Evolutionary conservation across 2,113 vertebrate genomes (phyloP).

Genomic region (cat (Felis catus)): DNA sequence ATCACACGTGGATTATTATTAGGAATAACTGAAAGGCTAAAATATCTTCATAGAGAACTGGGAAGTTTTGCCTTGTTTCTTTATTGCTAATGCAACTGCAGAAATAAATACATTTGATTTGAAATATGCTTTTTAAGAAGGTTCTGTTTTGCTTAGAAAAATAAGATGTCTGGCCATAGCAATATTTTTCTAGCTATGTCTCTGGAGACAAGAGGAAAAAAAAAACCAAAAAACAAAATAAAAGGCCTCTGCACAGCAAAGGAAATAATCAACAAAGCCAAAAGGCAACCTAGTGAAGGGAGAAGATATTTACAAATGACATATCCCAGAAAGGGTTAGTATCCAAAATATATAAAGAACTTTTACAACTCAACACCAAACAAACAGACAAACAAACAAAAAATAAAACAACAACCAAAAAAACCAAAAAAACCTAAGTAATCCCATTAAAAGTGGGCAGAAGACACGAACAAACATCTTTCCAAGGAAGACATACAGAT

Average conservation of each 20-base stretch:
- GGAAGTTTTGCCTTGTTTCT: not conserved
- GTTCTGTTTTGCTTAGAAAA: conserved; percentile 19
- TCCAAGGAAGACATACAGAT: not conserved
- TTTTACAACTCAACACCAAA: not conserved
- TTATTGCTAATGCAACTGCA: not conserved
- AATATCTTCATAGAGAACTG: not conserved
- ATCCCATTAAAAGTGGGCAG: not conserved
- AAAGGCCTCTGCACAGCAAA: not conserved
- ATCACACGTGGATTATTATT: not conserved
- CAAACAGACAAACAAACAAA: too few relatives aligned
- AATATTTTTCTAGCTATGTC: not conserved
- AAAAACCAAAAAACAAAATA: not conserved
- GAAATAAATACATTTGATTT: not conserved
- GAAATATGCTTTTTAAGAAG: not conserved
- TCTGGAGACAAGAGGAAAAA: not conserved
- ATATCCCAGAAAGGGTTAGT: not conserved
- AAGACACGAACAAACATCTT: not conserved
- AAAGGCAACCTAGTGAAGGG: not conserved
- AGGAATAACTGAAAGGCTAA: not conserved
- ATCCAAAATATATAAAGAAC: not conserved
- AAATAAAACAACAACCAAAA: too few relatives aligned
- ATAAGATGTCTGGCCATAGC: not conserved
- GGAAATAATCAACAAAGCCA: not conserved
- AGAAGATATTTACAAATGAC: not conserved
- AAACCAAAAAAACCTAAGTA: not conserved